These are phyloP conservation scores for Bufo bufo DNA, from an alignment of 2,113 vertebrate genomes.

Conservation along the genomic window DNA sequence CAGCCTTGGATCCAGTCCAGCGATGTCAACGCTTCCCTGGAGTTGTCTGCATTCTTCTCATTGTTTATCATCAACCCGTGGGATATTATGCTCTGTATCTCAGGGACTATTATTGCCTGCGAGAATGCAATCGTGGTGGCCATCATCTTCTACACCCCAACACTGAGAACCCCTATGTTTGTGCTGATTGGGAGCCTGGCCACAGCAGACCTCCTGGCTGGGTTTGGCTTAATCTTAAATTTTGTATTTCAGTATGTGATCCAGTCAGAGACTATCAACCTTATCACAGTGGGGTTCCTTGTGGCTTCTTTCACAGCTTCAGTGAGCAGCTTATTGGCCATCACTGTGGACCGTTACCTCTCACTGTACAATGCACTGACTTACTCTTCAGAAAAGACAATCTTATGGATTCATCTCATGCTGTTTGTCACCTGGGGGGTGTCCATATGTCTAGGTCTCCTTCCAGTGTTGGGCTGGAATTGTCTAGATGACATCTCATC, in stretches of 20 bases:
- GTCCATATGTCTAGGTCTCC: constrained; percentile 86
- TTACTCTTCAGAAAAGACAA: constrained; percentile 92
- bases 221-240: constrained; percentile 93
- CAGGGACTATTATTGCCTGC: constrained; percentile 92
- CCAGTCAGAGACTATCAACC: constrained; percentile 90
- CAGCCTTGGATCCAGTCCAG: constrained; percentile 63
- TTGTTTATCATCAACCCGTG: constrained; percentile 86
- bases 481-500: constrained; percentile 80
- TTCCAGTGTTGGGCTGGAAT: constrained; percentile 96
- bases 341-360: constrained; percentile 96
- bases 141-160: constrained; percentile 92
- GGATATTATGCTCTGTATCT: constrained; percentile 95
- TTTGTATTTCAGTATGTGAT: constrained; percentile 94
- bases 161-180: constrained; percentile 93
- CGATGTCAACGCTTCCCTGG: constrained; percentile 70
- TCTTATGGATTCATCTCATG: constrained; percentile 89
- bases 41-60: constrained; percentile 76
- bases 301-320: constrained; percentile 95
- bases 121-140: constrained; percentile 96
- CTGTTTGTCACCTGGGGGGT: constrained; percentile 88
- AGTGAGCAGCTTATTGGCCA: constrained; percentile 93
- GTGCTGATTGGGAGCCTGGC: constrained; percentile 94
- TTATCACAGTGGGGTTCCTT: constrained; percentile 93
- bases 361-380: constrained; percentile 96
- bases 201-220: constrained; percentile 92